Conservation (phyloP, 2,797 vertebrate genomes). For the Spea hammondii region DNA sequence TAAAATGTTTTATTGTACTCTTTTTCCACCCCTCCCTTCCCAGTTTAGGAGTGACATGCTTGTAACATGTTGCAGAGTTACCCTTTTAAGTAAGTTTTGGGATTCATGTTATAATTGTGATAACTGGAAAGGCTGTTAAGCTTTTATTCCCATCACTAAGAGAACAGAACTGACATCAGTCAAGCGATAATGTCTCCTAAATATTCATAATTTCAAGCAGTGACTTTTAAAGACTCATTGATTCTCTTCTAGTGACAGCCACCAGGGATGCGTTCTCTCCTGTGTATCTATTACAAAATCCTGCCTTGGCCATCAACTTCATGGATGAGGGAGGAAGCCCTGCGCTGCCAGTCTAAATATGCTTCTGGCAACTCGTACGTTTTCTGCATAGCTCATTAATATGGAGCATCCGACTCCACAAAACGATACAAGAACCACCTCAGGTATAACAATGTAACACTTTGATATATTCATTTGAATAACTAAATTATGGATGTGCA, state of each 20-base stretch:
- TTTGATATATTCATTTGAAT: constrained; percentile 3
- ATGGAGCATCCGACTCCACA: background rate
- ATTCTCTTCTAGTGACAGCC: background rate
- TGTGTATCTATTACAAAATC: background rate
- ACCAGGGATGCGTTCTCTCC: background rate
- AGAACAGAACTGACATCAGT: background rate
- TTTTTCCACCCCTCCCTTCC: no score
- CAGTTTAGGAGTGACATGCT: no score
- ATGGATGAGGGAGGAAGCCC: background rate
- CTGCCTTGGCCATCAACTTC: background rate
- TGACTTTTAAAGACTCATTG: background rate
- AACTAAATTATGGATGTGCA: background rate
- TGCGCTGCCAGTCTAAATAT: background rate
- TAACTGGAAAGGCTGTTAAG: no score
- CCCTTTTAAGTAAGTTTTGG: no score
- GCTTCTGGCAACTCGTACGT: background rate
- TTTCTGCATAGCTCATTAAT: background rate
- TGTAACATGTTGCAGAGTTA: no score
- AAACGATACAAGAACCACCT: background rate
- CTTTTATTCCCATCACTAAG: background rate
- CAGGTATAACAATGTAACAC: background rate
- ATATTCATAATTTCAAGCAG: background rate
- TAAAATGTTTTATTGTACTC: no score
- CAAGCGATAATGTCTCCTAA: background rate
- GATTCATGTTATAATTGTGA: no score